A percentile compares a stretch with the other conserved stretches of the same genome.
Evolutionary conservation across 1,140 invertebrate species (phyloP).

Genomic region (Sminthurinus signatus): DNA sequence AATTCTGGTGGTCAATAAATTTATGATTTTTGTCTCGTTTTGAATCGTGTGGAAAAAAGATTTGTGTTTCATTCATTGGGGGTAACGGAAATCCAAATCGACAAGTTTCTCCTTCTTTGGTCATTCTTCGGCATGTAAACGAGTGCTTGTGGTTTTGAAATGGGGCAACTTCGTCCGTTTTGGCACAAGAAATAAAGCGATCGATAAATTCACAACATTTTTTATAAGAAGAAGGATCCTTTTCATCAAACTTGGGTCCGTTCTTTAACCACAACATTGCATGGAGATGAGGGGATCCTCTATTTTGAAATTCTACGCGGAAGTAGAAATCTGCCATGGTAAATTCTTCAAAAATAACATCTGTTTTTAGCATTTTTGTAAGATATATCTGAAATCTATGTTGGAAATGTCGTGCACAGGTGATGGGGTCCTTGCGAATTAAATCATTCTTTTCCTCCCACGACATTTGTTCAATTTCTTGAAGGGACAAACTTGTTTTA

Average conservation of each 20-base stretch:
- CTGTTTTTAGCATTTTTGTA: neutral
- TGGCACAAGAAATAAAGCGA: neutral
- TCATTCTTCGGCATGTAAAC: neutral
- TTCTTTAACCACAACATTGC: conserved; percentile 46
- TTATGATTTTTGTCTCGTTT: too few species aligned
- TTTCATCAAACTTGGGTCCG: conserved; percentile 34
- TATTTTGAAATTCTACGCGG: conserved; percentile 48
- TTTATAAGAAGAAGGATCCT: neutral
- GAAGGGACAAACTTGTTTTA: conserved; percentile 33
- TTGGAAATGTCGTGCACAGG: conserved; percentile 39
- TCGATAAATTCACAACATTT: neutral
- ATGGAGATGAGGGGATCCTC: conserved; percentile 48
- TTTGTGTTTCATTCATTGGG: neutral
- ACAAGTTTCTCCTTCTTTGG: neutral
- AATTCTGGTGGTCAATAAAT: too few species aligned
- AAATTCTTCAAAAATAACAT: neutral
- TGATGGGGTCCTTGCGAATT: conserved; percentile 48
- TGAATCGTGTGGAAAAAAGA: too few species aligned
- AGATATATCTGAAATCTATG: neutral
- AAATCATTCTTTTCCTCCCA: conserved; percentile 28
- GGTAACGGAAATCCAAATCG: conserved; percentile 1
- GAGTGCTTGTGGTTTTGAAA: neutral
- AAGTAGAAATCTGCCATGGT: conserved; percentile 25
- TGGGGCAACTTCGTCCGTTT: neutral
- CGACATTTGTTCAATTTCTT: neutral